Evolutionary conservation across 2,797 vertebrate species (phyloP).

Genomic region (Bovichtus variegatus): DNA sequence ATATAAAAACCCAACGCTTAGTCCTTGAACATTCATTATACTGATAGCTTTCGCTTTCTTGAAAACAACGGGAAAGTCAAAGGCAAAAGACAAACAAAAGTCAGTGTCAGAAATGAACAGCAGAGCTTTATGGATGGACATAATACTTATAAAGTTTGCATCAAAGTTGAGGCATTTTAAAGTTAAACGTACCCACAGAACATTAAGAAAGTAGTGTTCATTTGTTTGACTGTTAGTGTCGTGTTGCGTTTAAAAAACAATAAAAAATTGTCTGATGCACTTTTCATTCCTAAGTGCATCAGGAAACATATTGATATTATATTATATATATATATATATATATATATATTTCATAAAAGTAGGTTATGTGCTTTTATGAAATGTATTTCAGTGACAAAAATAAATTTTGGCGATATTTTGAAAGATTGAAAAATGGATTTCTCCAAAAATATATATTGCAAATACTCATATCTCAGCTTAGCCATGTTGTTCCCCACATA

Average conservation of each 20-base stretch:
- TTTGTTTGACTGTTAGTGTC: neutral
- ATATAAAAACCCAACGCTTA: slow-evolving; percentile 37
- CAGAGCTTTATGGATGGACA: neutral
- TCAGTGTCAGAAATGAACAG: neutral
- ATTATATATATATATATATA: neutral
- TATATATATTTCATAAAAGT: slow-evolving; percentile 2
- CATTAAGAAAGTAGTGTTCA: neutral
- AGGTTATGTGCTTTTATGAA: neutral
- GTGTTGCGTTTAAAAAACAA: neutral
- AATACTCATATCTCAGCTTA: neutral
- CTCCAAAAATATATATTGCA: neutral
- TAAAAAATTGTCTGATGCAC: neutral
- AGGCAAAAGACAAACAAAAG: neutral
- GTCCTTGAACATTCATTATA: slow-evolving; percentile 32
- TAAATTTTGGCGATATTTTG: neutral
- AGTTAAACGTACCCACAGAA: neutral
- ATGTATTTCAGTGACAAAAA: slow-evolving; percentile 1
- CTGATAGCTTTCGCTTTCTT: neutral
- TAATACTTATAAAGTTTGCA: neutral
- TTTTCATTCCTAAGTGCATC: neutral
- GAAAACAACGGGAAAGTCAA: neutral
- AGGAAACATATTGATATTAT: neutral
- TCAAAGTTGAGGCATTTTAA: neutral
- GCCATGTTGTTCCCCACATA: neutral
- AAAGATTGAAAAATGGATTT: neutral